Conservation (phyloP, 92 coral and sea anemone species). For the Heliopora coerulea region DNA sequence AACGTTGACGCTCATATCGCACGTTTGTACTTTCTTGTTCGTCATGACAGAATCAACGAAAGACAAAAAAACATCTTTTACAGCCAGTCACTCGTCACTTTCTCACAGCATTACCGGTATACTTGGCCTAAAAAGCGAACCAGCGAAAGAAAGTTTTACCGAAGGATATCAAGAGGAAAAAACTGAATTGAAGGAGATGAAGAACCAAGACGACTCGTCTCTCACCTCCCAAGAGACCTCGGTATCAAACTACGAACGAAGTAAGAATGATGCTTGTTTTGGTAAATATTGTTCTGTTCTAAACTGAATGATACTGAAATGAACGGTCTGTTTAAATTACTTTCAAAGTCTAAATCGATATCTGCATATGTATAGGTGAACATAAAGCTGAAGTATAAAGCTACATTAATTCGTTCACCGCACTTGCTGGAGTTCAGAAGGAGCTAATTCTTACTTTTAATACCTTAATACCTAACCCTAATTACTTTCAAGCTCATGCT, state of each 20-base stretch:
- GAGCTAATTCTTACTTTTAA: too few species aligned
- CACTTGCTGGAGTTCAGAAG: too few species aligned
- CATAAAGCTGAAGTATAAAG: too few species aligned
- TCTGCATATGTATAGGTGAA: too few species aligned
- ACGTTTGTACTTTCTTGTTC: background rate
- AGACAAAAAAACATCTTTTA: constrained; percentile 15
- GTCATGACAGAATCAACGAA: constrained; percentile 26
- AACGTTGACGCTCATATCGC: too few species aligned
- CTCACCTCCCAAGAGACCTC: constrained; percentile 2
- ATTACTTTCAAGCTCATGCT: too few species aligned
- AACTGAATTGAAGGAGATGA: background rate
- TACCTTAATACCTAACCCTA: too few species aligned
- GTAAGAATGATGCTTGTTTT: background rate
- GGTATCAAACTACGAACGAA: constrained; percentile 3
- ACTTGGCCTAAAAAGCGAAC: constrained; percentile 59
- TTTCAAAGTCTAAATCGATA: too few species aligned
- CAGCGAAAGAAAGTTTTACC: constrained; percentile 1
- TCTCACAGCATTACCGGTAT: constrained; percentile 83
- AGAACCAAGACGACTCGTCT: constrained; percentile 13
- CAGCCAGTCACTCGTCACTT: constrained; percentile 35
- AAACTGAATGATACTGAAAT: too few species aligned
- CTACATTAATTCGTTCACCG: too few species aligned
- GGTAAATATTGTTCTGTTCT: too few species aligned
- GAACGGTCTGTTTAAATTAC: too few species aligned
- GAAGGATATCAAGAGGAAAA: background rate